These are phyloP conservation scores for Irena cyanogastra DNA, from an alignment of 2,113 vertebrate species.

Conservation along the genomic window DNA sequence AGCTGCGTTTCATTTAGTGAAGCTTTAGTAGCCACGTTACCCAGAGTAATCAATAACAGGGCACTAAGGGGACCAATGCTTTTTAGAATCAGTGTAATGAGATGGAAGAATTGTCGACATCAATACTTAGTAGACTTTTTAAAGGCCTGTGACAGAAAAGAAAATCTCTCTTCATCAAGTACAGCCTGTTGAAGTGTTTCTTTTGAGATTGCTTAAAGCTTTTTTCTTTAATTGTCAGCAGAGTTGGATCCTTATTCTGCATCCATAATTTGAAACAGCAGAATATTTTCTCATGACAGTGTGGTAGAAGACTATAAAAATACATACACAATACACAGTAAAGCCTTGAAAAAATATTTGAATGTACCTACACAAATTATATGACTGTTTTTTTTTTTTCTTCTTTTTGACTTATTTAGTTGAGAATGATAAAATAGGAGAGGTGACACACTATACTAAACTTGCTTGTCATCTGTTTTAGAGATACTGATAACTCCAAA, in stretches of 20 bases:
- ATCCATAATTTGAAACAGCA: not conserved
- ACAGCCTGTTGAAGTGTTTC: not conserved
- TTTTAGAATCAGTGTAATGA: not conserved
- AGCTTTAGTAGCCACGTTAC: not conserved
- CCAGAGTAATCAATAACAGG: not conserved
- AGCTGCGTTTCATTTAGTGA: not conserved
- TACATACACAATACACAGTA: not conserved
- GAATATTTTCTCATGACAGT: not conserved
- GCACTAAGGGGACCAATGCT: accelerated
- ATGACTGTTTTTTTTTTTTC: not conserved
- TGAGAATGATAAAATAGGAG: not conserved
- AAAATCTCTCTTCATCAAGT: not conserved
- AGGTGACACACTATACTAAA: not conserved
- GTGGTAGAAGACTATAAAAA: not conserved
- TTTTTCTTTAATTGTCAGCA: not conserved
- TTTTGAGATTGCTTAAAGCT: not conserved
- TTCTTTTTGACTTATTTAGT: not conserved
- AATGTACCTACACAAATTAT: not conserved
- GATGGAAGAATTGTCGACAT: not conserved
- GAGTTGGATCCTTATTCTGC: not conserved
- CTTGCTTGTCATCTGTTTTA: not conserved
- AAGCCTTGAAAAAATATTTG: not conserved
- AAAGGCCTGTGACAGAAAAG: not conserved
- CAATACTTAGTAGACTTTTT: not conserved
- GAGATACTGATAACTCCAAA: not conserved